Conservation (phyloP, 2,113 vertebrate genomes). For the Conger conger region DNA sequence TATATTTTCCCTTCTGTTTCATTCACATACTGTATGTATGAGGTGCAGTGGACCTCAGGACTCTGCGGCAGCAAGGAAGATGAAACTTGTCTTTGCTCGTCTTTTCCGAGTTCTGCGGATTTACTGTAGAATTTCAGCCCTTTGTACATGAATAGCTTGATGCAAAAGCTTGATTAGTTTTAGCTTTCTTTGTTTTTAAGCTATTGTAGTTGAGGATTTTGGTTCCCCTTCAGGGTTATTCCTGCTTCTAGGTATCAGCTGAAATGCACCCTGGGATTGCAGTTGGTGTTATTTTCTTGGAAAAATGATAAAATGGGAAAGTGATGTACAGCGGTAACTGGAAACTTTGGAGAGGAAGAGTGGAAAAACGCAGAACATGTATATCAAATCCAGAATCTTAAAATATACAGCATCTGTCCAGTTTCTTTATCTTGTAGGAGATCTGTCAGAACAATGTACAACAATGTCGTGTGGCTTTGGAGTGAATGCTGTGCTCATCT, state of each 20-base stretch:
- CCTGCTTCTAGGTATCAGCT: conserved; percentile 24
- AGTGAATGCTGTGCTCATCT: background rate
- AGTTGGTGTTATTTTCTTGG: conserved; percentile 38
- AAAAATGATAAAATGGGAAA: conserved; percentile 53
- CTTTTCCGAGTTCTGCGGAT: background rate
- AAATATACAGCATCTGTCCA: background rate
- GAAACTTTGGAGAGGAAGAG: background rate
- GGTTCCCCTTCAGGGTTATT: conserved; percentile 9
- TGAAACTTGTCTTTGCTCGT: background rate
- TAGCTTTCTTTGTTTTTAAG: conserved; percentile 33
- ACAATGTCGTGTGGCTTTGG: background rate
- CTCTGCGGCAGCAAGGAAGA: background rate
- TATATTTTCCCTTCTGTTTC: conserved; percentile 10
- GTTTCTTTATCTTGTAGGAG: background rate
- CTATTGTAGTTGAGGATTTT: conserved; percentile 32
- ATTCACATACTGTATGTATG: background rate
- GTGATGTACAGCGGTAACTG: conserved; percentile 4
- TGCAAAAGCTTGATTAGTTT: background rate
- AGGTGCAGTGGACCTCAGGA: background rate
- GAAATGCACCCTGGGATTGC: conserved; percentile 27
- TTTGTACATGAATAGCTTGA: background rate
- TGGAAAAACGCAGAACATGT: background rate
- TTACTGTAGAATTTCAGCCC: background rate
- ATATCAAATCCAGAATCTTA: background rate
- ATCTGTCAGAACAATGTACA: no score